These are phyloP conservation scores for Celastrina argiolus DNA, from an alignment of 2,888 invertebrate genomes.

Conservation along the genomic window DNA sequence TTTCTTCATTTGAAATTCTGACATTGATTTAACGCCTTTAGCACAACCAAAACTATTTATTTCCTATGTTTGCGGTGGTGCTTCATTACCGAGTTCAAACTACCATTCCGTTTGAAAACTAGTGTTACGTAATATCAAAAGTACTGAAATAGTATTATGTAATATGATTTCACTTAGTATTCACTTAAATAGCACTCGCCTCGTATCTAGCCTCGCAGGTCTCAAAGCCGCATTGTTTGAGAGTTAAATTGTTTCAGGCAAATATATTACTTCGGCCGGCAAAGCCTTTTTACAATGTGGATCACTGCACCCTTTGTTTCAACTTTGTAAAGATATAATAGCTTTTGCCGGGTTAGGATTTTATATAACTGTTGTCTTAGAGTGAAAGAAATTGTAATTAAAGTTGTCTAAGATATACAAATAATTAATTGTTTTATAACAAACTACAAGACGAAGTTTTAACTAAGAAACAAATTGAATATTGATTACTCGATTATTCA, in stretches of 20 bases:
- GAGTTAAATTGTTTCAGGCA: slow-evolving; percentile 13
- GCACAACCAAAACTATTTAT: too few relatives aligned
- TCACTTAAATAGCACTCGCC: background rate
- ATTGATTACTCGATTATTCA: background rate
- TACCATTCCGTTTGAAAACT: background rate
- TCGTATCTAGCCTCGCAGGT: background rate
- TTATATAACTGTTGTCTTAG: background rate
- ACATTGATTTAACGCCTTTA: too few relatives aligned
- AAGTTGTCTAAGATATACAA: background rate
- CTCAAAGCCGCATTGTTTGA: slow-evolving; percentile 8
- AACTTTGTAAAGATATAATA: background rate
- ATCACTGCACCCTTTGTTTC: background rate
- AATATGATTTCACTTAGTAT: background rate
- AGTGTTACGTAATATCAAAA: too few relatives aligned
- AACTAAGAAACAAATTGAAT: background rate
- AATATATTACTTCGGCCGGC: background rate
- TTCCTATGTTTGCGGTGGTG: too few relatives aligned
- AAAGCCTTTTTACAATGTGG: background rate
- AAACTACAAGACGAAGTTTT: background rate
- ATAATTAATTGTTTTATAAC: background rate
- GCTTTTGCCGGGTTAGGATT: background rate
- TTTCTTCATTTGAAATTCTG: too few relatives aligned
- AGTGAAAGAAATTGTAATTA: background rate
- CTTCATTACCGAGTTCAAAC: background rate
- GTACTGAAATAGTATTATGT: too few relatives aligned